Percentiles rank a stretch among this genome's conserved stretches.
phyloP scores from a whole-genome alignment of 2,797 vertebrate species.

The Emys orbicularis region DNA sequence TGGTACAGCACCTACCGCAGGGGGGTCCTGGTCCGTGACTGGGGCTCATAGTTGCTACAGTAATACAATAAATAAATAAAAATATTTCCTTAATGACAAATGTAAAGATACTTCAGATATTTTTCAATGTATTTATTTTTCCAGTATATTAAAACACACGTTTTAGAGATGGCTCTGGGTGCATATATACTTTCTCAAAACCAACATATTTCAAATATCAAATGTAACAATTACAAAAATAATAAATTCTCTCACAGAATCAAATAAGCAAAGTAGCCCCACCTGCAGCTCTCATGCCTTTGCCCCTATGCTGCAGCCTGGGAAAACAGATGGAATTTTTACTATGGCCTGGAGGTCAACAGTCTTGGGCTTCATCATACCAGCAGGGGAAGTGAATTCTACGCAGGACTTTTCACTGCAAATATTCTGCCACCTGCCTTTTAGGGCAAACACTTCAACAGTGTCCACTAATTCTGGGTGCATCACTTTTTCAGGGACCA shows the following conservation, averaged over 20 bases:
- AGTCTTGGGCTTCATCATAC: slow-evolving; percentile 26
- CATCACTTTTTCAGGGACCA: slow-evolving; percentile 21
- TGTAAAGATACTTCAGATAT: neutral
- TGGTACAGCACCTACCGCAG: neutral
- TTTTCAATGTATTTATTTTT: neutral
- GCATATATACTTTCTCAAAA: neutral
- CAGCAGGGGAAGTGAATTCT: slow-evolving; percentile 27
- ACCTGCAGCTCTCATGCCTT: slow-evolving; percentile 9
- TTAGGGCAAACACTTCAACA: neutral
- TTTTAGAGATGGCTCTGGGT: neutral
- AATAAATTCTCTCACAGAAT: slow-evolving; percentile 8
- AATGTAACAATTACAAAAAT: slow-evolving; percentile 21
- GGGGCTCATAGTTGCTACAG: neutral
- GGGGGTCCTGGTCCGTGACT: neutral
- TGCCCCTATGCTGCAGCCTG: neutral
- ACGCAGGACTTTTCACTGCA: slow-evolving; percentile 27
- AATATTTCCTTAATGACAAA: neutral
- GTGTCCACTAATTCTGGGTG: neutral
- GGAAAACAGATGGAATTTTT: slow-evolving; percentile 66
- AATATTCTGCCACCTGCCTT: slow-evolving; percentile 46
- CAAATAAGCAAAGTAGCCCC: slow-evolving; percentile 15
- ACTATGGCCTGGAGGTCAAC: slow-evolving; percentile 53
- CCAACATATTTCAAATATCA: neutral
- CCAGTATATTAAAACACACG: neutral
- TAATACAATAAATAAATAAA: neutral